phyloP scores from a whole-genome alignment of 2,113 vertebrate species.

The Myodes glareolus region DNA sequence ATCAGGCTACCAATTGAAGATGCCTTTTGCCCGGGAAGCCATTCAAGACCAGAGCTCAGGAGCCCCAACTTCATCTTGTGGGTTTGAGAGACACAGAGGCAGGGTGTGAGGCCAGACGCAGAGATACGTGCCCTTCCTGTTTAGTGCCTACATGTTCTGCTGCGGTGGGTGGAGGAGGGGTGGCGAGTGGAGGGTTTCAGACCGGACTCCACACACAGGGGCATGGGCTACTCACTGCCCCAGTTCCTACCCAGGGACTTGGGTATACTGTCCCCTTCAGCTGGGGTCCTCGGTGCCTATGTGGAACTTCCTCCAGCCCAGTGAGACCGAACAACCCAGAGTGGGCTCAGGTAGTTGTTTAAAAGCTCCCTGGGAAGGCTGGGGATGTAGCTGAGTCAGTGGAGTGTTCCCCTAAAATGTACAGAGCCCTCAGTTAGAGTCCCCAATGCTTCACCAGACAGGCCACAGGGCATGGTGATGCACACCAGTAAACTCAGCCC shows the following conservation, averaged over 20 bases:
- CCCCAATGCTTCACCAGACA: not conserved
- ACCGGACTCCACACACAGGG: not conserved
- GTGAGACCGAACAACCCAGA: not conserved
- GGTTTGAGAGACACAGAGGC: not conserved
- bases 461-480: not conserved
- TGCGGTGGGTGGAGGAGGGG: too few relatives aligned
- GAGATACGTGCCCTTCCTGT: not conserved
- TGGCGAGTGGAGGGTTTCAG: not conserved
- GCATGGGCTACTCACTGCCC: too few relatives aligned
- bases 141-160: rapidly evolving
- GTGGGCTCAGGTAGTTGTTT: too few relatives aligned
- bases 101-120: rapidly evolving
- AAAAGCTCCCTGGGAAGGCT: not conserved
- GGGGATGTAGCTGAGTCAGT: not conserved
- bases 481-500: not conserved
- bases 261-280: not conserved
- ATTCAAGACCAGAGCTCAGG: not conserved
- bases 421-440: not conserved
- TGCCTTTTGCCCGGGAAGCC: not conserved
- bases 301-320: not conserved
- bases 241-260: not conserved
- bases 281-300: not conserved
- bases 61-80: not conserved
- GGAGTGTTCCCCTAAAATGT: not conserved
- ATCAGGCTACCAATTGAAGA: not conserved